A percentile compares a stretch with the other conserved stretches of the same genome.
Conservation (phyloP, 1,140 invertebrate genomes). For the Drosophila oshimai region DNA sequence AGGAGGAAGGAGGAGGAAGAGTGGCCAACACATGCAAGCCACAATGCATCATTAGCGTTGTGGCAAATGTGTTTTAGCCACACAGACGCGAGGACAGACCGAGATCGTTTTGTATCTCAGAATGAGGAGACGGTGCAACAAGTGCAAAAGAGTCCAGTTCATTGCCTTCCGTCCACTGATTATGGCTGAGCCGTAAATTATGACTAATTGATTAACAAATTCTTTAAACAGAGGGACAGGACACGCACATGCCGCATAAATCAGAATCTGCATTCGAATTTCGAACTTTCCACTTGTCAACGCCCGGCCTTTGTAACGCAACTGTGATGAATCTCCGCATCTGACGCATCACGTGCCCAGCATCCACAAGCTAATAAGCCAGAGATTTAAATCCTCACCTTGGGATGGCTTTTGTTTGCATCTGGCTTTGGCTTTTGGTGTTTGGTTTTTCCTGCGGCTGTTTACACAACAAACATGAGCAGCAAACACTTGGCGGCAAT, state of each 20-base stretch:
- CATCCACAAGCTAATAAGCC: slow-evolving; percentile 52
- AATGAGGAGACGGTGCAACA: slow-evolving; percentile 52
- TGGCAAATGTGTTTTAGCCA: slow-evolving; percentile 68
- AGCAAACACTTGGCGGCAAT: slow-evolving; percentile 68
- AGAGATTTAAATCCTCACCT: slow-evolving; percentile 19
- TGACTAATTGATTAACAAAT: slow-evolving; percentile 80
- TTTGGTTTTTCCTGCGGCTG: slow-evolving; percentile 18
- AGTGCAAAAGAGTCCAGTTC: slow-evolving; percentile 68
- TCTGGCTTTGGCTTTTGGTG: slow-evolving; percentile 26
- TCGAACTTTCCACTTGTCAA: slow-evolving; percentile 54
- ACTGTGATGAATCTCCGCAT: slow-evolving; percentile 38
- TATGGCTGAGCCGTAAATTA: slow-evolving; percentile 73
- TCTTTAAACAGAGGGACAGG: slow-evolving; percentile 35
- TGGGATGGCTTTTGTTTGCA: slow-evolving; percentile 39
- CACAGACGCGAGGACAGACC: slow-evolving; percentile 19
- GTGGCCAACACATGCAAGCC: slow-evolving; percentile 41
- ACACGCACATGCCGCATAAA: slow-evolving; percentile 65
- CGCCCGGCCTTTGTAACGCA: slow-evolving; percentile 33
- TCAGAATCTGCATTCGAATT: slow-evolving; percentile 47
- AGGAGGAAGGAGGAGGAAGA: neutral
- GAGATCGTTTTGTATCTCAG: slow-evolving; percentile 30
- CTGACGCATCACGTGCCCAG: slow-evolving; percentile 60
- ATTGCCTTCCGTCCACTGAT: slow-evolving; percentile 61
- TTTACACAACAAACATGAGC: slow-evolving; percentile 58
- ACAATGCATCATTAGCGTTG: slow-evolving; percentile 79